Evolutionary conservation across 2,888 invertebrate genomes (phyloP), one percentile per base, ranked within the genome.

Genomic region (Drosophila sordidula): DNA sequence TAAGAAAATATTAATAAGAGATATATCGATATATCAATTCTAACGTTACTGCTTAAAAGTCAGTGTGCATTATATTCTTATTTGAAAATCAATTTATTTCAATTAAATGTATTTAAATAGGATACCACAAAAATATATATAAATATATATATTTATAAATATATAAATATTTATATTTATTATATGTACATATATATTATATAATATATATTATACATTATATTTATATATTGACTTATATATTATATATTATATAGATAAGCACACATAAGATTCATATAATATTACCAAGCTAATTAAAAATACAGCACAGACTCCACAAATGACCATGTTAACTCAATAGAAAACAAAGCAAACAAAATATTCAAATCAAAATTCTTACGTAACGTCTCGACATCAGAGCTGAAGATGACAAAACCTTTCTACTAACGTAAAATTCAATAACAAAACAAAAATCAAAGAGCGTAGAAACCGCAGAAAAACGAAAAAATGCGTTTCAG

Each of bases 341-440:
- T 66, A 63, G 64, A 55, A 70, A 67, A 64, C 64, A 56, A 49
- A 58, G 59, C 42, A n/a, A 64, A 50, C 38, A 58, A 66, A 65
- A 34, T 47, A 39, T 64, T 78, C 75, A 63, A 80, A 58, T 69
- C 14, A 51, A 70, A 70, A 68, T 62, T 70, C 55, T 87, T 77
- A 59, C 80, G 66, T 77, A 88, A 82, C 51, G 38, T 25, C 9
- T 11, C 14, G 25, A 32, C 22, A 36, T 36, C 25, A 32, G 32
- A 52, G 14, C 38, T 29, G 36, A 54, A 38, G 44, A 44, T 49
- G 68, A 64, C 46, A 67, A 58, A 75, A 62, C 64, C 66, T 86
- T 77, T 86, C 68, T 69, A 64, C 54, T 47, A 52, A 41, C 51
- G 49, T 41, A 14, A 57, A 75, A 62, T 55, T 51, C 41, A 65